Conservation (phyloP, 2,888 invertebrate genomes). For the Peribatodes rhomboidaria region DNA sequence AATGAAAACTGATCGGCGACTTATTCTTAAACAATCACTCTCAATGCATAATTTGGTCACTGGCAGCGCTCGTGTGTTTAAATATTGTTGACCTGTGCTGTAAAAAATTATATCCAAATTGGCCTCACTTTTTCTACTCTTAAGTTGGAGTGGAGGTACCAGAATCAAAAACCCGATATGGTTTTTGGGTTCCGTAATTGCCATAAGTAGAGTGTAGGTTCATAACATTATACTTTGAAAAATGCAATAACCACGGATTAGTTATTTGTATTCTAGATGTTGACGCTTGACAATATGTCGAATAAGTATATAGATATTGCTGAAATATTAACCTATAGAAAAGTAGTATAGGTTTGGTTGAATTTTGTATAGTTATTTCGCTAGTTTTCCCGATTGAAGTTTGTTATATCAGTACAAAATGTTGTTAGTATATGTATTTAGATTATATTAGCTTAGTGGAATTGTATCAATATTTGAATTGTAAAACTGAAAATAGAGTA, state of each 20-base stretch:
- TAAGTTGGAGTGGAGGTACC: neutral
- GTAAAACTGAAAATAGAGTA: slow-evolving; percentile 7
- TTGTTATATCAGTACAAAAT: slow-evolving; percentile 18
- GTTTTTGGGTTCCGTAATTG: too few relatives aligned
- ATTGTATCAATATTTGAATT: slow-evolving; percentile 11
- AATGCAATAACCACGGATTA: neutral
- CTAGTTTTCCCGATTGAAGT: slow-evolving; percentile 6
- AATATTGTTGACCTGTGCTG: too few relatives aligned
- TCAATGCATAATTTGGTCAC: slow-evolving; percentile 2
- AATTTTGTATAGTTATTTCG: slow-evolving; percentile 15
- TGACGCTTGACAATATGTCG: slow-evolving; percentile 21
- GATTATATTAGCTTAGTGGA: slow-evolving; percentile 18
- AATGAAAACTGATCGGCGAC: slow-evolving; percentile 12
- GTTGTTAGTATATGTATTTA: slow-evolving; percentile 11
- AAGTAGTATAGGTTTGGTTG: neutral
- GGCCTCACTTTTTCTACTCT: neutral
- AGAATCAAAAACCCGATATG: neutral
- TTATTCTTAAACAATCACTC: slow-evolving; percentile 17
- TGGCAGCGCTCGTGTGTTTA: neutral
- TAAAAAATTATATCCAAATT: neutral
- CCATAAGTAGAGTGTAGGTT: neutral
- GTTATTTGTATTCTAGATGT: slow-evolving; percentile 9
- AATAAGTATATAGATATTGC: slow-evolving; percentile 29
- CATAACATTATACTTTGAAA: neutral
- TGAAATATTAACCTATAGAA: slow-evolving; percentile 11